A percentile compares a stretch with the other conserved stretches of the same genome.
These are phyloP conservation scores for Aplodontia rufa DNA, from an alignment of 2,113 vertebrate species.

Conservation along the genomic window DNA sequence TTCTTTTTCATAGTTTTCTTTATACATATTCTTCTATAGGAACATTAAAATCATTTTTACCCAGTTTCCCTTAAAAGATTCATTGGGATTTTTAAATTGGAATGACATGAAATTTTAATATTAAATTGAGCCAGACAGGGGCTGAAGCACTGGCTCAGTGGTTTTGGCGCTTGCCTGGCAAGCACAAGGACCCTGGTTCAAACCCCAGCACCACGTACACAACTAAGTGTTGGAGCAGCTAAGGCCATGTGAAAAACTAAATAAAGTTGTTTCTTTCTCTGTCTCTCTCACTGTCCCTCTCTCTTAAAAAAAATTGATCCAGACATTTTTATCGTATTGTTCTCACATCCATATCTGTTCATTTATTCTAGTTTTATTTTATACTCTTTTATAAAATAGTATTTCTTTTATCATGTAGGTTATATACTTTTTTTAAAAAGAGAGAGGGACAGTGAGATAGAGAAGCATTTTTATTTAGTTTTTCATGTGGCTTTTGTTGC, in stretches of 20 bases:
- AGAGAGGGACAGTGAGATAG: too few species aligned
- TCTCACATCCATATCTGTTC: background rate
- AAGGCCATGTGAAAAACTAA: too few species aligned
- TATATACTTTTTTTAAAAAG: background rate
- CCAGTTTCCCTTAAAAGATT: conserved; percentile 1
- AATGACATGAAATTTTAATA: conserved; percentile 26
- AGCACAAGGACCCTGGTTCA: too few species aligned
- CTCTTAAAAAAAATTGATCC: conserved; percentile 14
- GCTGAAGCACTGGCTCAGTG: too few species aligned
- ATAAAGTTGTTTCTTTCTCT: too few species aligned
- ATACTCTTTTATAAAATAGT: conserved; percentile 18
- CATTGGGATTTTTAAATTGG: background rate
- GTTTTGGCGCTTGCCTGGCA: too few species aligned
- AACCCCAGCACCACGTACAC: too few species aligned
- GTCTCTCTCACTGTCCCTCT: too few species aligned
- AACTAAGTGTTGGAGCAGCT: too few species aligned
- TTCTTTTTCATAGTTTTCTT: conserved; percentile 43
- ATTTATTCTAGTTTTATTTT: conserved; percentile 24
- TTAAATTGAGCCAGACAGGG: conserved; percentile 5
- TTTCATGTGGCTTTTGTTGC: too few species aligned
- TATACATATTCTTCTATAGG: conserved; percentile 17
- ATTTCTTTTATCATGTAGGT: conserved; percentile 20
- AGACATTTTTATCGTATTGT: conserved; percentile 28
- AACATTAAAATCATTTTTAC: conserved; percentile 38
- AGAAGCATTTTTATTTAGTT: too few species aligned